Conservation (phyloP, 2,888 invertebrate genomes). For the Netelia inedita region DNA sequence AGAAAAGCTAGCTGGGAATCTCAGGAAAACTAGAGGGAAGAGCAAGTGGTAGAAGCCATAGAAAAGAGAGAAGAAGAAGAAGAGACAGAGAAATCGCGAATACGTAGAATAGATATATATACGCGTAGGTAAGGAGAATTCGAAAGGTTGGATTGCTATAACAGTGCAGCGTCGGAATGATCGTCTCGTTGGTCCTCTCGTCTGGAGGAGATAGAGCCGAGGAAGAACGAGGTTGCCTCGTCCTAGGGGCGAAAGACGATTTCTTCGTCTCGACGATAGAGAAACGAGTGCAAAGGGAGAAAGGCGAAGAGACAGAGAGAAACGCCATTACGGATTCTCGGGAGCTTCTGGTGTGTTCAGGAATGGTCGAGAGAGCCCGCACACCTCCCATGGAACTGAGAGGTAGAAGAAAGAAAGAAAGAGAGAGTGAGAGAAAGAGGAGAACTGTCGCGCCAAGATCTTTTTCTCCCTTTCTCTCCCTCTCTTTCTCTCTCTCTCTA, state of each 20-base stretch:
- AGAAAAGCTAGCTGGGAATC: neutral
- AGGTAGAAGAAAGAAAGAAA: slow-evolving; percentile 14
- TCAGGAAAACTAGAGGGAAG: neutral
- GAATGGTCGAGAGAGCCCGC: slow-evolving; percentile 38
- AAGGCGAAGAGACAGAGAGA: slow-evolving; percentile 36
- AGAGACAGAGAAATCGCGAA: slow-evolving; percentile 7
- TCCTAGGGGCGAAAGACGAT: slow-evolving; percentile 56
- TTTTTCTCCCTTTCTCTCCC: neutral
- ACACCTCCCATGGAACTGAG: slow-evolving; percentile 30
- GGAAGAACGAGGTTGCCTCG: slow-evolving; percentile 53
- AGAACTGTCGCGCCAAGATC: neutral
- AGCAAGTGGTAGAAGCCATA: neutral
- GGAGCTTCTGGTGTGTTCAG: slow-evolving; percentile 54
- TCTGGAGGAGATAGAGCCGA: slow-evolving; percentile 58
- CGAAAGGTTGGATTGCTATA: slow-evolving; percentile 69
- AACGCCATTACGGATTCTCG: slow-evolving; percentile 66
- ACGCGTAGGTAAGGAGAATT: slow-evolving; percentile 68
- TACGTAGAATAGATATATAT: neutral
- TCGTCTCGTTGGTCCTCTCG: slow-evolving; percentile 60
- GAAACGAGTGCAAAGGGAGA: slow-evolving; percentile 5
- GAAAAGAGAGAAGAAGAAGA: slow-evolving; percentile 12
- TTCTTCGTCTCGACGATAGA: slow-evolving; percentile 51
- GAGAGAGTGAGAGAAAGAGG: slow-evolving; percentile 23
- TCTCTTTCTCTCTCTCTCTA: neutral
- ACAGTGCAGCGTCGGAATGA: slow-evolving; percentile 62